These are phyloP conservation scores for Drosophila parabipectinata DNA, from an alignment of 1,140 invertebrate genomes.

Conservation along the genomic window DNA sequence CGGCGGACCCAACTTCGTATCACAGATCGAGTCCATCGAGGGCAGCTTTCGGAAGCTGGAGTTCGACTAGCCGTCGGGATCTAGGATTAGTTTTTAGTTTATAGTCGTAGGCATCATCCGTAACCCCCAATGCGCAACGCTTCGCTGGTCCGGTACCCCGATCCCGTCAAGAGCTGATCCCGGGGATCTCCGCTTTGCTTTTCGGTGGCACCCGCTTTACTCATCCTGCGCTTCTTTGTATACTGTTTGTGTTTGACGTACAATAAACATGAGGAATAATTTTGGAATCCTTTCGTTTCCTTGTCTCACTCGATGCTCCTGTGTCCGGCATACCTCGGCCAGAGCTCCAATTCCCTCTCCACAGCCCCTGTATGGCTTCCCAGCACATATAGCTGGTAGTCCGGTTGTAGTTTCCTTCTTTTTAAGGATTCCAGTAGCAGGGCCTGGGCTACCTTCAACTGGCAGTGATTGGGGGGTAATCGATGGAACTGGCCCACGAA, in stretches of 20 bases:
- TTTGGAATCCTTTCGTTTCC: conserved; percentile 2
- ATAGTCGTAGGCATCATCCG: conserved; percentile 65
- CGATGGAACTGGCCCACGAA: conserved; percentile 66
- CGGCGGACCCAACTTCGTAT: conserved; percentile 76
- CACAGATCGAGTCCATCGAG: conserved; percentile 85
- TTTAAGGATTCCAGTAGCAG: conserved; percentile 67
- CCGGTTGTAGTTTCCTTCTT: conserved; percentile 43
- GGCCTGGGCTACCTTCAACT: conserved; percentile 51
- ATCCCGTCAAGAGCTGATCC: conserved; percentile 29
- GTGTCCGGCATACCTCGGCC: conserved; percentile 46
- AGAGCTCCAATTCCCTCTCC: conserved; percentile 35
- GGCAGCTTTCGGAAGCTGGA: conserved; percentile 90
- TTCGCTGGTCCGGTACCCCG: conserved; percentile 53
- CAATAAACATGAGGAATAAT: conserved; percentile 67
- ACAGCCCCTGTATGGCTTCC: conserved; percentile 41
- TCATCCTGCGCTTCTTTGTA: conserved; percentile 75
- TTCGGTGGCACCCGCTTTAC: conserved; percentile 72
- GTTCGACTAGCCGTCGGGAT: conserved; percentile 85
- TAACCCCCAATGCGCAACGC: conserved; percentile 56
- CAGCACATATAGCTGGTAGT: conserved; percentile 28
- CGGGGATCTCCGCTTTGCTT: conserved; percentile 58
- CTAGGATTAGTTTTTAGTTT: conserved; percentile 31
- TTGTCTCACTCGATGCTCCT: conserved; percentile 27
- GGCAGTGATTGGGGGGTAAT: conserved; percentile 39
- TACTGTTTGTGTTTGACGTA: conserved; percentile 61